Base-by-base conservation (phyloP, 2,113 vertebrate genomes). In the Paramormyrops kingsleyae region DNA sequence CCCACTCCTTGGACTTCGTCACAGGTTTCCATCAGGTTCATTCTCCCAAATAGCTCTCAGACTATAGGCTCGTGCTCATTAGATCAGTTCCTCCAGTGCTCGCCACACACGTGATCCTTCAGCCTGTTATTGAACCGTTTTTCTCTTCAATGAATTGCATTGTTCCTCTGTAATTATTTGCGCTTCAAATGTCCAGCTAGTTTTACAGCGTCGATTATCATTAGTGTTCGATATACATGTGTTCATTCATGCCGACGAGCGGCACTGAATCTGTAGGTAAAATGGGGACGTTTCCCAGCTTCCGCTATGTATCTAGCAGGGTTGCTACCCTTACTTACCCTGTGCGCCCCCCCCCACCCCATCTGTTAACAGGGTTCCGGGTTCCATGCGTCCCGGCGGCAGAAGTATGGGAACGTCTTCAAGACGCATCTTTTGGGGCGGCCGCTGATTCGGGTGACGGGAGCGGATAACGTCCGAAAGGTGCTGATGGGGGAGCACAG, bases 401-500 rank as follows among this genome's bases (percentile, higher is more conserved):
- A 98, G 94, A 97, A 97, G 87, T 99, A 98, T 86, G 98, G 98
- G 31, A 98, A 98, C 88, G 98, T 99, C 39, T 99, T 99, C 93
- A 99, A 99, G 96, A 99, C 98, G 4, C 98, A 99, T 91, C 96
- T 99, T 91, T 94, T 99, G 91, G 98, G 98, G 5, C 96, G 98
- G 13, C 98, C 98, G 0, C 95, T 99, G 92, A 97, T 99, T 92
- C 96, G 98, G 6, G 98, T 99, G 91, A 99, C 98, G 0, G 98
- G 98, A 0, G 97, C 98, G 0, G 98, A 99, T 89, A 99, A 99
- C 12, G 96, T 99, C 46, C 96, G 98, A 7, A 99, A 98, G 93
- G 97, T 99, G 66, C 94, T 99, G 91, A 98, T 99, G 97, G 98
- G 98, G 0, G 98, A 99, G 86, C 98, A 99, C 94, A 97, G 96